Conservation (phyloP, 2,888 invertebrate species). For the Leptodirus hochenwartii region DNA sequence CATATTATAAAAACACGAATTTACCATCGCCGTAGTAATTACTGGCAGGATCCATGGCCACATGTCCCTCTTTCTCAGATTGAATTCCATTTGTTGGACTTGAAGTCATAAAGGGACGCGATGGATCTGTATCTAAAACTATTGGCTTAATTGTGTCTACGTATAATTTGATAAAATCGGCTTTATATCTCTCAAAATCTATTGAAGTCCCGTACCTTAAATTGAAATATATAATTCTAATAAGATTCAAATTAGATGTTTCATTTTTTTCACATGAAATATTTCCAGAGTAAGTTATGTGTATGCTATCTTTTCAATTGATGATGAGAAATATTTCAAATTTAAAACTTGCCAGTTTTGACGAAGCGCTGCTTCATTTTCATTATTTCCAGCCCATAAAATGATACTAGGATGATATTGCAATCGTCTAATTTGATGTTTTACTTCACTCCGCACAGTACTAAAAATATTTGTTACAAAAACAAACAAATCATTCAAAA, state of each 20-base stretch:
- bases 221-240: slow-evolving; percentile 6
- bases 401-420: slow-evolving; percentile 76
- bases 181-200: slow-evolving; percentile 25
- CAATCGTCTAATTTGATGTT: slow-evolving; percentile 63
- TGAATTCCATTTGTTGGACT: slow-evolving; percentile 80
- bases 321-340: too few species aligned
- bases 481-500: slow-evolving; percentile 4
- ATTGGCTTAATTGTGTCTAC: slow-evolving; percentile 52
- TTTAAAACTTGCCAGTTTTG: slow-evolving; percentile 49
- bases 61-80: slow-evolving; percentile 54
- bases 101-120: slow-evolving; percentile 58
- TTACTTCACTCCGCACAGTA: slow-evolving; percentile 56
- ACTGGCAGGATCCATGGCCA: slow-evolving; percentile 62
- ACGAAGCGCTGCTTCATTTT: slow-evolving; percentile 80
- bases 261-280: too few species aligned
- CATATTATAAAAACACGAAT: slow-evolving; percentile 11
- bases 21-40: slow-evolving; percentile 70
- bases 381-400: slow-evolving; percentile 92
- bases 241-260: background rate
- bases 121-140: slow-evolving; percentile 39
- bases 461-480: slow-evolving; percentile 28
- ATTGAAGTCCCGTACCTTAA: slow-evolving; percentile 29
- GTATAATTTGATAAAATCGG: slow-evolving; percentile 72
- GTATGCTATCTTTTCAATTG: too few species aligned
- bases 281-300: too few species aligned